Evolutionary conservation across 2,113 vertebrate species (phyloP).

Genomic region (Phocoena sinus): DNA sequence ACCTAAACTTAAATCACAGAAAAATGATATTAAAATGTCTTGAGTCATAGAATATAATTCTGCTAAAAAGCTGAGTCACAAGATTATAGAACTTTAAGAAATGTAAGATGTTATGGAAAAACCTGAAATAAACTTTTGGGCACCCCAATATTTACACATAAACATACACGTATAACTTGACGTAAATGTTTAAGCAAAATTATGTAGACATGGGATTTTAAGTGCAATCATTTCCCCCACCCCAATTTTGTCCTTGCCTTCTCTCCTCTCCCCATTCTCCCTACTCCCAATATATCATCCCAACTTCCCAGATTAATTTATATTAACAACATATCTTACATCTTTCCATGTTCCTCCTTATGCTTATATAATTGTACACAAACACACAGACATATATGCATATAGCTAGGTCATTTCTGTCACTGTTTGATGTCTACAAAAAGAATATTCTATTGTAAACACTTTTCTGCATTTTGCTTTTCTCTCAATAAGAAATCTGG

Average conservation of each 20-base stretch:
- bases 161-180: too few species aligned
- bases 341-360: background rate
- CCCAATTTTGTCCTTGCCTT: background rate
- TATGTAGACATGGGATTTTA: fast-evolving
- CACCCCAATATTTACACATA: background rate
- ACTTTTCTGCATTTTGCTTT: background rate
- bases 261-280: background rate
- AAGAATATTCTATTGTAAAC: background rate
- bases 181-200: background rate
- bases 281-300: too few species aligned
- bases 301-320: background rate
- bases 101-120: too few species aligned
- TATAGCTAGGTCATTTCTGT: background rate
- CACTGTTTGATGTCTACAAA: background rate
- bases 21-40: background rate
- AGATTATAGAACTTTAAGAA: background rate
- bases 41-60: background rate
- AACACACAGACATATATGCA: background rate
- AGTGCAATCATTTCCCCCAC: background rate
- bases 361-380: fast-evolving
- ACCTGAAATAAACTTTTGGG: too few species aligned
- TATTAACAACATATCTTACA: background rate
- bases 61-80: background rate
- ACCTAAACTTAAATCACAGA: background rate
- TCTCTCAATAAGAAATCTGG: background rate